Base-by-base conservation (phyloP, 2,113 vertebrate species). In the Octodon degus region DNA sequence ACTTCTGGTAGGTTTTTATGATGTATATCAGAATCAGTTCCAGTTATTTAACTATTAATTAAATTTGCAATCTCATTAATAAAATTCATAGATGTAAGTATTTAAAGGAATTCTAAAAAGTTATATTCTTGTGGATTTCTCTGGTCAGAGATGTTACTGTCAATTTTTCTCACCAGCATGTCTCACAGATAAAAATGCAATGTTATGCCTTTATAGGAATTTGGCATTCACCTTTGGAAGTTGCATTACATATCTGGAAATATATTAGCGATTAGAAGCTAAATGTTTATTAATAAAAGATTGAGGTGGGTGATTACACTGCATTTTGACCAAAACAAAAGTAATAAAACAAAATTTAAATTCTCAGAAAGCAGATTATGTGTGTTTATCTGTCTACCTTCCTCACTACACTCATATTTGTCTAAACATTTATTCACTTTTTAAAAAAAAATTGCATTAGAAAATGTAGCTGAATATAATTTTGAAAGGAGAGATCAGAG, bases 401-500 rank as follows among this genome's bases (percentile, higher is more conserved):
- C 7, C 2, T 13, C 4, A 53, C 4, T 17, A 13, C 0, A 14
- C 60, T 10, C 9, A 34, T 6, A 60, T 19, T 47, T 76, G 4
- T n/a, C 12, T 34, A 65, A 8, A 2, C 25, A 72, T 9, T 43
- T 27, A 60, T 34, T 40, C 37, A 13, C 20, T 83, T 50, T 17
- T 80, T 37, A 17, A 72, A 13, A 25, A 72, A 72, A 12, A 24
- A 58, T 88, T 50, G 0, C 6, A 60, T 89, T 37, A 47, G 2
- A 90, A 70, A 84, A 10, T 85, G 0, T 62, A 30, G 70, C 24
- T 72, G 30, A 86, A 19, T 17, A 25, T 72, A 53, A 67, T 91
- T 91, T 76, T 95, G 43, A 92, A 86, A 92, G 32, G 5, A 68
- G n/a, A 85, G 8, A 63, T 86, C 25, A 90, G 85, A 90, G 76